Base-by-base conservation (phyloP, 2,888 invertebrate species). In the Lepidocyrtinus sp. region DNA sequence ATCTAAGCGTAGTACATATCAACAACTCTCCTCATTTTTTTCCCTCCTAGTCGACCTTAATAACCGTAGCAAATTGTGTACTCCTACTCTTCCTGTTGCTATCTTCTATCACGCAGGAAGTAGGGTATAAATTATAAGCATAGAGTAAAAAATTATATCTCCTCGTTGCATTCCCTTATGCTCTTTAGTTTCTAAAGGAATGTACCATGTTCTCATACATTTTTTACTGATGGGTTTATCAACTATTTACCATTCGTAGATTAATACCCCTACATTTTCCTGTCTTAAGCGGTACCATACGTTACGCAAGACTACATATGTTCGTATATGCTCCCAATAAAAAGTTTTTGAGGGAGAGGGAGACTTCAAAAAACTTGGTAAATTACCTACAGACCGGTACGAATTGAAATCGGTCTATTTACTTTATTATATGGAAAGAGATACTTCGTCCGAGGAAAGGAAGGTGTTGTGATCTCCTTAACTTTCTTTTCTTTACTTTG, bases 231-330 rank as follows among this genome's bases (percentile, higher is more conserved):
- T 75, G 69, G 69, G 21, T 61, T 77, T 65, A 77, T 77, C 64
- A 77, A 77, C 55, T 71, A 77, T 77, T 77, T 77, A 77, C 70
- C 27, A 64, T 70, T 67, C 21, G 64, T 77, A 77, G 77, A 77
- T 77, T 77, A 77, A 72, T 77, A 70, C 59, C 71, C 61, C 62
- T 71, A 64, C 64, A 64, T 62, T 62, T n/a, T 26, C 17, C 21
- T 64, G 24, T 26, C 64, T 55, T 55, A 64, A 15, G 12, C 26
- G 3, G 22, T 26, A n/a, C 22, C 7, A 62, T 21, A 62, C 24
- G n/a, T n/a, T n/a, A n/a, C n/a, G n/a, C n/a, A 3, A 12, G n/a
- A 55, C 5, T n/a, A 17, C 17, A 2, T 55, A 3, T n/a, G 12
- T 55, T 55, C 7, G n/a, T 55, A 19, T n/a, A 17, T 55, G 15